Percentiles rank a stretch among this genome's conserved stretches.
Evolutionary conservation across 2,888 invertebrate genomes (phyloP).

Genomic region (Taphrorychus bicolor): DNA sequence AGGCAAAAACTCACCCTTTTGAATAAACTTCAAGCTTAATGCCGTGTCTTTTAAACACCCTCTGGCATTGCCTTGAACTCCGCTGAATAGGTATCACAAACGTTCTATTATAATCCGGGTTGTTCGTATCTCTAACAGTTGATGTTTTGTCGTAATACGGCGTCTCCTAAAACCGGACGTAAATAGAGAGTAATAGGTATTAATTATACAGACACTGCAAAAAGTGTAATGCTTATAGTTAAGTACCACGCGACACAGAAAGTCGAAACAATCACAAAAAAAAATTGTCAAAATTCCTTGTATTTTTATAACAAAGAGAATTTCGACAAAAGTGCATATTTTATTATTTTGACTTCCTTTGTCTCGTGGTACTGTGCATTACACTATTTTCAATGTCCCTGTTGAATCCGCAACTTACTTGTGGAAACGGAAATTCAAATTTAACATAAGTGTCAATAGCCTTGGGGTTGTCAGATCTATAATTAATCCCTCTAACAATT

Average conservation of each 20-base stretch:
- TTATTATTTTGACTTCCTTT: too few species aligned
- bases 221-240: too few species aligned
- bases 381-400: too few species aligned
- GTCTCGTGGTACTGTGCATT: too few species aligned
- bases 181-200: too few species aligned
- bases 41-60: conserved; percentile 87
- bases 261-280: too few species aligned
- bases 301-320: too few species aligned
- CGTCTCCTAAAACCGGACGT: conserved; percentile 71
- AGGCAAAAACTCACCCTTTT: conserved; percentile 80
- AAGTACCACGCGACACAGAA: too few species aligned
- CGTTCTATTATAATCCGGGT: conserved; percentile 85
- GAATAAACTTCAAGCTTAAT: conserved; percentile 92
- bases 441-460: conserved; percentile 93
- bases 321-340: too few species aligned
- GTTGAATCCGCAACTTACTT: too few species aligned
- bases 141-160: conserved; percentile 77
- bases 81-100: conserved; percentile 83
- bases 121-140: conserved; percentile 83
- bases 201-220: too few species aligned
- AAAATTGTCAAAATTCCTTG: too few species aligned
- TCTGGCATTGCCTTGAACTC: conserved; percentile 77
- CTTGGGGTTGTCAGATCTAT: conserved; percentile 81
- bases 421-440: conserved; percentile 91
- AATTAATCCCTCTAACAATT: conserved; percentile 86